These are phyloP conservation scores for Corythaeola cristata DNA, from an alignment of 2,113 vertebrate species.

Conservation along the genomic window DNA sequence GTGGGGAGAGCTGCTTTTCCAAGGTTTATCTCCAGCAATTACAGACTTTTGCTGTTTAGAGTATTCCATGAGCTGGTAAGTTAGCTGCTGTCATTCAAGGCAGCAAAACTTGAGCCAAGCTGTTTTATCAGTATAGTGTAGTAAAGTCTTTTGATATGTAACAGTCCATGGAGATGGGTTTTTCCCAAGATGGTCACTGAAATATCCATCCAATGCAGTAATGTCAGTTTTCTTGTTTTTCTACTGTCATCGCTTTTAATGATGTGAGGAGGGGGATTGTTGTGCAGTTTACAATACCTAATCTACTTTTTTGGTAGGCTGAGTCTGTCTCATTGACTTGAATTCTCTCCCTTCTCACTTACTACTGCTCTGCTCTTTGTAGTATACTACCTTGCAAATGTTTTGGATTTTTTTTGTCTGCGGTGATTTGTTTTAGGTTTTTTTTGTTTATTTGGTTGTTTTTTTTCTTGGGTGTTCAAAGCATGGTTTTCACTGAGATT, in stretches of 20 bases:
- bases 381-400: neutral
- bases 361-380: neutral
- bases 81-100: neutral
- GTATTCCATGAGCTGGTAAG: neutral
- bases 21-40: neutral
- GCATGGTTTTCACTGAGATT: neutral
- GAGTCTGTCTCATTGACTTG: neutral
- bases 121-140: neutral
- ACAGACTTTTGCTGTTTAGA: neutral
- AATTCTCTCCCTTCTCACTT: neutral
- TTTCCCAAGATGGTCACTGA: neutral
- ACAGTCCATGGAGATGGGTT: neutral
- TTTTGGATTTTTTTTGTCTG: neutral
- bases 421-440: neutral
- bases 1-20: neutral
- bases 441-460: neutral
- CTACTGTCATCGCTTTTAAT: neutral
- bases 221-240: neutral
- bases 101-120: neutral
- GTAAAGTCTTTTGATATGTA: neutral
- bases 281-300: neutral
- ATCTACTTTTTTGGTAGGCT: neutral
- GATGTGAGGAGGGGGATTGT: neutral
- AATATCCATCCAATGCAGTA: neutral
- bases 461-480: neutral